Percentiles rank a stretch among this genome's conserved stretches.
These are phyloP conservation scores for Sebastiscus tertius DNA, from an alignment of 2,797 vertebrate species.

Conservation along the genomic window DNA sequence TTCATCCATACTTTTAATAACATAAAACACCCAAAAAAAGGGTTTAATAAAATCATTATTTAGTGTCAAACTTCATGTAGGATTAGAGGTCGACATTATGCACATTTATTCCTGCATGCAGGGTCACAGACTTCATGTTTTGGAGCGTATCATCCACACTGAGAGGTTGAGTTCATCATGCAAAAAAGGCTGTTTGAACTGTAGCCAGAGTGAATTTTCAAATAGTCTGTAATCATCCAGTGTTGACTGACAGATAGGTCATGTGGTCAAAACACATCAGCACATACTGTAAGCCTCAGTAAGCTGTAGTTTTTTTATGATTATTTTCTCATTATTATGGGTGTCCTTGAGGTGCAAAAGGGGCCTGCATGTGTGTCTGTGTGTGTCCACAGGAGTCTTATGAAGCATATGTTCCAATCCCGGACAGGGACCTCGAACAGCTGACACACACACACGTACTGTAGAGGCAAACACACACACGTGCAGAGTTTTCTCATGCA, in stretches of 20 bases:
- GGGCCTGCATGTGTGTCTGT: constrained; percentile 32
- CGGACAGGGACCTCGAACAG: constrained; percentile 55
- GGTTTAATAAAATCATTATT: not conserved
- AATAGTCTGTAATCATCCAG: constrained; percentile 7
- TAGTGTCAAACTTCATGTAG: not conserved
- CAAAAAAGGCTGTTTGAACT: constrained; percentile 13
- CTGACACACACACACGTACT: constrained; percentile 32
- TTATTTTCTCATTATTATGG: constrained; percentile 7
- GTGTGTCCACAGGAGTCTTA: constrained; percentile 65
- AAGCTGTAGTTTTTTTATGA: not conserved
- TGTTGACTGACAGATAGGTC: constrained; percentile 21
- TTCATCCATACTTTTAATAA: not conserved
- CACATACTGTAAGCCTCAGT: not conserved
- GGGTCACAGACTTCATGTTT: constrained; percentile 6
- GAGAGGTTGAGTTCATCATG: constrained; percentile 9
- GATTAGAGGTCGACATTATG: constrained; percentile 2
- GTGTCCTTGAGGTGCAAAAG: constrained; percentile 37
- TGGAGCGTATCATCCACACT: not conserved
- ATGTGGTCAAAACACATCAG: constrained; percentile 33
- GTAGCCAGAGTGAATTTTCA: constrained; percentile 6
- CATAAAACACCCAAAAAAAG: not conserved
- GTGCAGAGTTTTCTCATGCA: constrained; percentile 24
- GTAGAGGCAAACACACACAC: not conserved
- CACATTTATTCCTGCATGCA: constrained; percentile 18
- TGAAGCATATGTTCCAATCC: constrained; percentile 70